These are phyloP conservation scores for Tachyglossus aculeatus DNA, from an alignment of 2,797 vertebrate species.

Conservation along the genomic window DNA sequence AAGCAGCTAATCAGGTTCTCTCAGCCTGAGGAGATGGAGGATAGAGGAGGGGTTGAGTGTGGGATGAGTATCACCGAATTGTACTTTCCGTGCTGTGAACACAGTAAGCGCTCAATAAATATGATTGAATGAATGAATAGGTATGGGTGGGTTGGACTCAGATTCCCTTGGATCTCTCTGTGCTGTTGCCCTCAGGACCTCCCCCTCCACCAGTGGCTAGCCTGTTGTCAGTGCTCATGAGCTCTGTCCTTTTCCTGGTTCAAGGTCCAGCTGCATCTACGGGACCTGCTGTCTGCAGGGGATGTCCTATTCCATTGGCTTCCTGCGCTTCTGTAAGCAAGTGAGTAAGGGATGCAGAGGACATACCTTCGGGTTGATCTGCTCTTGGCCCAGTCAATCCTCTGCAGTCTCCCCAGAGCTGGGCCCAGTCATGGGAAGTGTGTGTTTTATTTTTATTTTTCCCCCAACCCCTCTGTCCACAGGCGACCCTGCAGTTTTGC, in stretches of 20 bases:
- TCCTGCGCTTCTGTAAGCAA: slow-evolving; percentile 98
- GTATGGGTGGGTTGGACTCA: too few species aligned
- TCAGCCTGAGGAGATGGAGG: too few species aligned
- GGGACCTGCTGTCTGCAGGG: slow-evolving; percentile 93
- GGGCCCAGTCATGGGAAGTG: fast-evolving
- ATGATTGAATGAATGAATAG: too few species aligned
- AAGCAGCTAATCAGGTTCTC: too few species aligned
- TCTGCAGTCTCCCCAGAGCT: not conserved
- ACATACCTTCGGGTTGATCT: not conserved
- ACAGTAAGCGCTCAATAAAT: too few species aligned
- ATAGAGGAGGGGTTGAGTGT: too few species aligned
- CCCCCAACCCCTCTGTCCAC: slow-evolving; percentile 31
- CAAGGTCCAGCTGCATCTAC: slow-evolving; percentile 90
- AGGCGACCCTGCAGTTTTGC: slow-evolving; percentile 98
- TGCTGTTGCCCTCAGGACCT: not conserved
- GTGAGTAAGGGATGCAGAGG: slow-evolving; percentile 67
- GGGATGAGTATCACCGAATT: too few species aligned
- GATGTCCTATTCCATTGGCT: slow-evolving; percentile 92
- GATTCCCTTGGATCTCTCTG: not conserved
- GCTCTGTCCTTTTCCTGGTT: not conserved
- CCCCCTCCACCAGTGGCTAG: too few species aligned
- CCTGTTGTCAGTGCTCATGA: too few species aligned
- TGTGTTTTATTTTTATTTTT: not conserved
- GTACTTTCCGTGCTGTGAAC: too few species aligned
- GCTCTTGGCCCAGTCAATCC: not conserved